Evolutionary conservation across 37 sponge, comb jelly and placozoan species (phyloP), one percentile per base, ranked within the genome.

Genomic region (Halichondria panicea): DNA sequence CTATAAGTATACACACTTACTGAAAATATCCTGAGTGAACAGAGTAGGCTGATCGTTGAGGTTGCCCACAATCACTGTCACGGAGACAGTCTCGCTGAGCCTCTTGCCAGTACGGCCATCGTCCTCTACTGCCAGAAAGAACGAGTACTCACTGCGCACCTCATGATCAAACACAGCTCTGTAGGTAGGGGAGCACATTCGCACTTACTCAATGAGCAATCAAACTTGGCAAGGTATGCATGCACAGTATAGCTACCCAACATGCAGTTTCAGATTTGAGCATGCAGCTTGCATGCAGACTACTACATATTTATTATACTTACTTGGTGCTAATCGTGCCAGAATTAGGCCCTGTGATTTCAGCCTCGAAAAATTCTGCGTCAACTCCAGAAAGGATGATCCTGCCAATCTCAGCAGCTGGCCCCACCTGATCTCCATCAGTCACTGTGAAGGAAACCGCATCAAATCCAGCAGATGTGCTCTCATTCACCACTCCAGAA

Each of bases 11-110:
- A n/a, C 39, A 19, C n/a, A 80, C 81, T 87, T 61, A 87, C 87
- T 75, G 71, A 75, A 87, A 13, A 27, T 12, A 24, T 57, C 15
- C 9, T 41, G 70, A 36, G 67, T 71, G 63, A 88, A 88, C 1
- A 54, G 66, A 53, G 88, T 81, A 48, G 55, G 31, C 22, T 81
- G 68, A 54, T 76, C 81, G 36, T 88, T 81, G 32, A 88, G 8
- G 67, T 88, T 81, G 21, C 12, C 42, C 6, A 88, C 71, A 13
- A 32, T 40, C 4, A 88, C 63, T 19, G 46, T 70, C n/a, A 81
- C 50, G 0, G 56, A 34, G 11, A 58, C 41, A 18, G 75, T 64
- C 1, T 21, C 27, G 30, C 82, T 81, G 25, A 13, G n/a, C 7
- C 82, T 71, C 31, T 45, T 68, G 32, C 52, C 28, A 8, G 55